Evolutionary conservation across 2,797 vertebrate species (phyloP).

Genomic region (Anniella stebbinsi): DNA sequence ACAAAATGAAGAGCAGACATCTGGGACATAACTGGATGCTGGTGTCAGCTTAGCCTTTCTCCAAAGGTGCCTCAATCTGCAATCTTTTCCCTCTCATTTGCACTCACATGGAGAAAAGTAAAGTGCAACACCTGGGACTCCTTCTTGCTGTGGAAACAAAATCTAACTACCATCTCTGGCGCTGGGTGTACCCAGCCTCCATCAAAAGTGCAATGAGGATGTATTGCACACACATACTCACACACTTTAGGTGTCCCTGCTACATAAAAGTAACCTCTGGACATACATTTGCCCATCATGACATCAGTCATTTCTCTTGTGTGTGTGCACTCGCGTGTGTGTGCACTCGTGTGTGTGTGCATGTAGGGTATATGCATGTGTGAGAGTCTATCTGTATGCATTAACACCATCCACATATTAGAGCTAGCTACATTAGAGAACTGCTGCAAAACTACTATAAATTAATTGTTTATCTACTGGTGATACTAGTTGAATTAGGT

Average conservation of each 20-base stretch:
- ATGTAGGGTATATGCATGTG: no score
- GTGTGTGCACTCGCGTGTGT: no score
- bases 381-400: background rate
- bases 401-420: background rate
- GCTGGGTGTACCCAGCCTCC: background rate
- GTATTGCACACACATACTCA: background rate
- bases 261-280: no score
- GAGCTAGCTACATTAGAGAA: background rate
- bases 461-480: background rate
- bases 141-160: background rate
- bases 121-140: background rate
- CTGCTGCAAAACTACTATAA: background rate
- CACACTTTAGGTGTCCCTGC: background rate
- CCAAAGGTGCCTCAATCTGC: background rate
- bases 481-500: background rate
- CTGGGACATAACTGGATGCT: background rate
- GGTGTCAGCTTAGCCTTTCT: background rate
- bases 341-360: background rate
- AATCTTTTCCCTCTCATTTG: no score
- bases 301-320: background rate
- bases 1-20: background rate
- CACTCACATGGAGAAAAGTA: background rate
- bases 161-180: background rate
- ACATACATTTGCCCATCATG: background rate
- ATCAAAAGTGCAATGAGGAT: background rate